Evolutionary conservation across 1,140 invertebrate species (phyloP), one percentile per base, ranked within the genome.

Genomic region (Microplitis mediator): DNA sequence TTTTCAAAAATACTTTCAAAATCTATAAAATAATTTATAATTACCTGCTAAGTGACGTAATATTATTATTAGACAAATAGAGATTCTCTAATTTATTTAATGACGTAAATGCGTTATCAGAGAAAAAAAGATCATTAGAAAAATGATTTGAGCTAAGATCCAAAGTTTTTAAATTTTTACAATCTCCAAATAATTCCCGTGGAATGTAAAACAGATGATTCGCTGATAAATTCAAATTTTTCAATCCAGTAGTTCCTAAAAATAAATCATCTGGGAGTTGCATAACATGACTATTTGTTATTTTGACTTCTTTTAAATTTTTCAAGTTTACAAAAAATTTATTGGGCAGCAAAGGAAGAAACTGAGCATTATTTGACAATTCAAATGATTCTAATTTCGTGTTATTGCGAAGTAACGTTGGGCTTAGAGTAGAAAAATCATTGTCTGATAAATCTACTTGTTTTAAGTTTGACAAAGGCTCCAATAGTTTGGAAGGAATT

Each of bases 151-250:
- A 82, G 75, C 86, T 87, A 36, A 93, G 79, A 75, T 90, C 86
- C 52, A 93, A 77, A 23, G 82, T 83, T 2, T 84, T 58, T 1
- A 93, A 80, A 60, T 91, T 88, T 2, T 79, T 82, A 79, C 91
- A 87, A 76, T 91, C 88, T 64, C 87, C 84, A 72, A 93, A 90
- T 16, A 91, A n/a, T 72, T 86, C 81, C 45, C 84, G 85, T 2
- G 90, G 90, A 51, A 93, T 72, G n/a, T 79, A 83, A 54, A 73
- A 79, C 31, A 93, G 80, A 60, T 85, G 82, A 79, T 93, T 93
- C 39, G 87, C 81, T 52, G 86, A 82, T 35, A 93, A 77, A 32
- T 87, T 88, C 72, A 92, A 85, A 77, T 89, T 90, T 6, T 83
- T 86, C 51, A 93, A 82, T 5, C 80, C 77, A 0, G 78, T 79